Evolutionary conservation across 1,140 invertebrate genomes (phyloP).

Genomic region (Sipha flava): DNA sequence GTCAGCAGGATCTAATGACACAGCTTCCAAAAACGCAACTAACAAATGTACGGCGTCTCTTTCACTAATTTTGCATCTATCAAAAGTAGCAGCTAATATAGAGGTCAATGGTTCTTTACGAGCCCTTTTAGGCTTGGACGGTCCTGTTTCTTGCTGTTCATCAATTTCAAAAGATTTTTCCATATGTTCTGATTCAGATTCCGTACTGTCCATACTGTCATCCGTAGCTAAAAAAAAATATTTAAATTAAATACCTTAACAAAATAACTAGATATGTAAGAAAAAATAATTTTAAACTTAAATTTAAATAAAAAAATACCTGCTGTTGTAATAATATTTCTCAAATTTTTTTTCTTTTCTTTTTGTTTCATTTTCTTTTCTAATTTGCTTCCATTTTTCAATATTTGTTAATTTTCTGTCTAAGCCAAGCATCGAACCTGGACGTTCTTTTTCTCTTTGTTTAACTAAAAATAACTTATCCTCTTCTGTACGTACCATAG

Average conservation of each 20-base stretch:
- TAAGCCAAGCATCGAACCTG: background rate
- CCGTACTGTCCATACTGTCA: background rate
- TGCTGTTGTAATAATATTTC: too few species aligned
- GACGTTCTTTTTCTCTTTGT: conserved; percentile 33
- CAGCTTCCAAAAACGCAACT: conserved; percentile 33
- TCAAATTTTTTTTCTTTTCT: too few species aligned
- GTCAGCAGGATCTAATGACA: too few species aligned
- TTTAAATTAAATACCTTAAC: too few species aligned
- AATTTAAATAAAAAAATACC: background rate
- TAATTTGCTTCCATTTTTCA: conserved; percentile 1
- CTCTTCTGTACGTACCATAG: conserved; percentile 33
- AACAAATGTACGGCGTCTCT: conserved; percentile 35
- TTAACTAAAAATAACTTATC: conserved; percentile 35
- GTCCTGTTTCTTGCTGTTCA: conserved; percentile 20
- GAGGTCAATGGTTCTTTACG: conserved; percentile 12
- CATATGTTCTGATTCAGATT: background rate
- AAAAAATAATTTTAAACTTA: background rate
- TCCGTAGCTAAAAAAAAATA: background rate
- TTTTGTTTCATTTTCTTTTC: too few species aligned
- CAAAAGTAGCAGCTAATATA: conserved; percentile 34
- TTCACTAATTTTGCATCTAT: conserved; percentile 36
- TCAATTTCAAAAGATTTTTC: background rate
- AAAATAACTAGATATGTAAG: too few species aligned
- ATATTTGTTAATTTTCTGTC: background rate
- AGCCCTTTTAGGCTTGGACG: conserved; percentile 28